A percentile compares a stretch with the other conserved stretches of the same genome.
Conservation (phyloP, 2,113 vertebrate species). For the Hemiprocne comata region DNA sequence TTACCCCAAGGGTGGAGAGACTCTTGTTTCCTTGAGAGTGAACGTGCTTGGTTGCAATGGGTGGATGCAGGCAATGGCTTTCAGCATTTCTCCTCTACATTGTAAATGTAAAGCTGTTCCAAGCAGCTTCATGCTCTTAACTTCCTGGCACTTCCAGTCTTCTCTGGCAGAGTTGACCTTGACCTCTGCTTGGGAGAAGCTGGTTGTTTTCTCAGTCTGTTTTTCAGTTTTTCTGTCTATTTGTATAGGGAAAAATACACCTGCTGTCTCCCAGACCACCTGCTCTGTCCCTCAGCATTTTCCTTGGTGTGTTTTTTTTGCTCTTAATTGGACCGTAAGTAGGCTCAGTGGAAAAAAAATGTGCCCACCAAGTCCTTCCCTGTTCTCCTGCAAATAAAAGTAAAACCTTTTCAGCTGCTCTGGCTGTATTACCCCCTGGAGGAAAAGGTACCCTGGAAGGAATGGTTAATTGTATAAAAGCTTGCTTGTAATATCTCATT, state of each 20-base stretch:
- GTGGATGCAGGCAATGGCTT: not conserved
- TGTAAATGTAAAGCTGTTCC: not conserved
- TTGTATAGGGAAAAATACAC: not conserved
- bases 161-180: not conserved
- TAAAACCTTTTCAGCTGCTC: conserved; percentile 41
- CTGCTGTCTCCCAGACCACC: conserved; percentile 32
- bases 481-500: conserved; percentile 68
- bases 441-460: conserved; percentile 61
- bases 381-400: conserved; percentile 37
- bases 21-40: not conserved
- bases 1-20: not conserved
- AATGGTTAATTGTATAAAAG: conserved; percentile 60
- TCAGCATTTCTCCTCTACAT: not conserved
- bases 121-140: not conserved
- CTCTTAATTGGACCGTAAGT: not conserved
- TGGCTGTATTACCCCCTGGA: conserved; percentile 50
- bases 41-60: not conserved
- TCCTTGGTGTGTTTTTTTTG: not conserved
- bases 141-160: not conserved
- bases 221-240: not conserved
- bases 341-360: not conserved
- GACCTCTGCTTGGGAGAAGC: not conserved
- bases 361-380: not conserved
- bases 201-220: not conserved
- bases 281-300: not conserved